phyloP scores from a whole-genome alignment of 2,113 vertebrate genomes.

The human (Homo sapiens) region GRCh38 chr2:70049501-70050000 shows the following conservation, averaged over 20 bases:
- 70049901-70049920: not conserved
- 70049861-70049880: not conserved
- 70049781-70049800: not conserved
- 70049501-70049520: not conserved
- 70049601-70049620: not conserved
- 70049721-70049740: not conserved
- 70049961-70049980: not conserved
- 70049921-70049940: not conserved
- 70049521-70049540: not conserved
- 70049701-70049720: not conserved
- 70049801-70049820: not conserved
- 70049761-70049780: slow-evolving; percentile 1
- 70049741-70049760: not conserved
- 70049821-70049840: not conserved
- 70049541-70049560: not conserved
- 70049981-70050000: not conserved
- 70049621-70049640: not conserved
- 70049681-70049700: not conserved
- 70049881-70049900: not conserved
- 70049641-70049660: not conserved
- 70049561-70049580: not conserved
- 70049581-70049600: not conserved
- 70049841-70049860: not conserved
- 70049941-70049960: not conserved
- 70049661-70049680: not conserved